Conservation (phyloP, 1,140 invertebrate species). For the Drosophila auraria region DNA sequence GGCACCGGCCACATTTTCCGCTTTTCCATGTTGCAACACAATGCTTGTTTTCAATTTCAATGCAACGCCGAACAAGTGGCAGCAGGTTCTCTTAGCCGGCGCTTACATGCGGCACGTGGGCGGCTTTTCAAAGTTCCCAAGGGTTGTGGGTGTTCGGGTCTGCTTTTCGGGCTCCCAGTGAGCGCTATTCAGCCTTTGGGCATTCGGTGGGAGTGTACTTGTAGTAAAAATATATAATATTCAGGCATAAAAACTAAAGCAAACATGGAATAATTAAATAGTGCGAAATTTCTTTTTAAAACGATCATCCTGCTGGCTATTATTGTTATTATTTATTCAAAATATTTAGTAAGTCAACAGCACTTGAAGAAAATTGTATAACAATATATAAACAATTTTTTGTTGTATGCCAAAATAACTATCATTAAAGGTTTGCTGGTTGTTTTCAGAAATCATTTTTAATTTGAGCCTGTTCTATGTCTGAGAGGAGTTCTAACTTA, state of each 20-base stretch:
- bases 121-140: constrained; percentile 8
- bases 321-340: too few species aligned
- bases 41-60: constrained; percentile 54
- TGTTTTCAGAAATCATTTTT: too few species aligned
- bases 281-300: too few species aligned
- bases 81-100: constrained; percentile 17
- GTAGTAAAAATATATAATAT: not conserved
- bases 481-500: too few species aligned
- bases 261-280: constrained; percentile 3
- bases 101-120: constrained; percentile 26
- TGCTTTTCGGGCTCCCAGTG: constrained; percentile 19
- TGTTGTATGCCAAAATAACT: too few species aligned
- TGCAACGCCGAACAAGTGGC: constrained; percentile 55
- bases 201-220: not conserved
- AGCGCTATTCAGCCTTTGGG: constrained; percentile 55
- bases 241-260: not conserved
- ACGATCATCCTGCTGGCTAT: too few species aligned
- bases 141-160: constrained; percentile 49
- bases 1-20: constrained; percentile 44
- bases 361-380: too few species aligned
- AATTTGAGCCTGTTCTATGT: too few species aligned
- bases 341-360: too few species aligned
- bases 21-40: constrained; percentile 42
- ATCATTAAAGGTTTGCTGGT: too few species aligned
- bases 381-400: too few species aligned